A percentile compares a stretch with the other conserved stretches of the same genome.
These are phyloP conservation scores for Gavialis gangeticus DNA, from an alignment of 2,113 vertebrate species.

Conservation along the genomic window DNA sequence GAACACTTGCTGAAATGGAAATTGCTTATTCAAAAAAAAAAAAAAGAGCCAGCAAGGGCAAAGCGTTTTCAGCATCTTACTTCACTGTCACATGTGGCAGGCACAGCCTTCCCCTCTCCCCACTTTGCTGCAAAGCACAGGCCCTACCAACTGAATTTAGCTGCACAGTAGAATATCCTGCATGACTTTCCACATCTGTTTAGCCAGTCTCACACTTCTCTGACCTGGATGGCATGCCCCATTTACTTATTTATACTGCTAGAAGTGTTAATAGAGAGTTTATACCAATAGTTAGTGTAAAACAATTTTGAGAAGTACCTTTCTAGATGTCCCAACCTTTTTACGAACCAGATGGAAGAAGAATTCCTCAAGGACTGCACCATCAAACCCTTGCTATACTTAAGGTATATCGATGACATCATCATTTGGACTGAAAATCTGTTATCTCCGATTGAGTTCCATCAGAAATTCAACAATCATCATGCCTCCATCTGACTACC, in stretches of 20 bases:
- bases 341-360: neutral
- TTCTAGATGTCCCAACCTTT: neutral
- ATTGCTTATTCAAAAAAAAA: neutral
- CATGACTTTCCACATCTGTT: neutral
- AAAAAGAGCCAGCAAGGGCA: neutral
- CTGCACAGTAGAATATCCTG: neutral
- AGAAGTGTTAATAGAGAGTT: neutral
- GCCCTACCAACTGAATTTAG: neutral
- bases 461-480: too few relatives aligned
- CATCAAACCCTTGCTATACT: neutral
- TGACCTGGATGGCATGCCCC: neutral
- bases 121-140: neutral
- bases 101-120: neutral
- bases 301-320: neutral
- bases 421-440: too few relatives aligned
- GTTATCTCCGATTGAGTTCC: too few relatives aligned
- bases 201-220: neutral
- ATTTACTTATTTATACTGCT: neutral
- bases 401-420: too few relatives aligned
- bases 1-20: neutral
- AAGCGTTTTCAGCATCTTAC: slow-evolving; percentile 22
- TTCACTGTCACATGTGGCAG: neutral
- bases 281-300: neutral
- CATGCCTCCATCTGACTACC: too few relatives aligned
- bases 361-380: neutral